Conservation (phyloP, 2,113 vertebrate species). For the Neodontobutis hainanensis region DNA sequence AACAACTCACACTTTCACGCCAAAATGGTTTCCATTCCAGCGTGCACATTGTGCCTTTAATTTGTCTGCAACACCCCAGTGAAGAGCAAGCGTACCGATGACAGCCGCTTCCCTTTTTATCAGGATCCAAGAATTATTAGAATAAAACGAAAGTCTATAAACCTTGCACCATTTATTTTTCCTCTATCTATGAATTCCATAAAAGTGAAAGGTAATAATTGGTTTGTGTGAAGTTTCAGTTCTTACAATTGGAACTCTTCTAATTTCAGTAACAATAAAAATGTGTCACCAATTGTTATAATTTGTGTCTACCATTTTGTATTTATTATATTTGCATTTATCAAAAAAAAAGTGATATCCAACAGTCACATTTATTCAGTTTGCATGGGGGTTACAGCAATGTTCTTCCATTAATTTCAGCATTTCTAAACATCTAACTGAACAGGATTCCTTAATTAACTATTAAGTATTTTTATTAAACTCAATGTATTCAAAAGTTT, state of each 20-base stretch:
- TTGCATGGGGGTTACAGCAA: background rate
- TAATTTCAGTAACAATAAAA: conserved; percentile 21
- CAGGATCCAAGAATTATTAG: conserved; percentile 51
- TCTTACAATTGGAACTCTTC: conserved; percentile 43
- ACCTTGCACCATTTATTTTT: conserved; percentile 39
- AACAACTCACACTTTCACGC: conserved; percentile 80
- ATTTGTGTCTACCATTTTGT: conserved; percentile 22
- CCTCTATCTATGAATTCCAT: conserved; percentile 36
- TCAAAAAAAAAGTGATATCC: background rate
- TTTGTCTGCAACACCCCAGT: conserved; percentile 60
- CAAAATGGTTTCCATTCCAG: conserved; percentile 73
- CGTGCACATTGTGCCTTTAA: conserved; percentile 63
- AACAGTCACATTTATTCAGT: conserved; percentile 42
- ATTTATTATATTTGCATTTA: background rate
- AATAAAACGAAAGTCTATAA: conserved; percentile 47
- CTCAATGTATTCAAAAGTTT: too few species aligned
- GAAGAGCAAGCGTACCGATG: conserved; percentile 51
- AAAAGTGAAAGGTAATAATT: conserved; percentile 62
- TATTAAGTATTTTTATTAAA: too few species aligned
- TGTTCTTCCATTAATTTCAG: background rate
- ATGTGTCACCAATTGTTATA: conserved; percentile 6
- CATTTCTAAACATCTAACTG: background rate
- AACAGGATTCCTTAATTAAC: too few species aligned
- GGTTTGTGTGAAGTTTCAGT: conserved; percentile 44
- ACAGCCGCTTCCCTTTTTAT: conserved; percentile 63